Percentiles rank a stretch among this genome's conserved stretches.
Conservation (phyloP, 2,113 vertebrate species). For the Bombycilla garrulus region DNA sequence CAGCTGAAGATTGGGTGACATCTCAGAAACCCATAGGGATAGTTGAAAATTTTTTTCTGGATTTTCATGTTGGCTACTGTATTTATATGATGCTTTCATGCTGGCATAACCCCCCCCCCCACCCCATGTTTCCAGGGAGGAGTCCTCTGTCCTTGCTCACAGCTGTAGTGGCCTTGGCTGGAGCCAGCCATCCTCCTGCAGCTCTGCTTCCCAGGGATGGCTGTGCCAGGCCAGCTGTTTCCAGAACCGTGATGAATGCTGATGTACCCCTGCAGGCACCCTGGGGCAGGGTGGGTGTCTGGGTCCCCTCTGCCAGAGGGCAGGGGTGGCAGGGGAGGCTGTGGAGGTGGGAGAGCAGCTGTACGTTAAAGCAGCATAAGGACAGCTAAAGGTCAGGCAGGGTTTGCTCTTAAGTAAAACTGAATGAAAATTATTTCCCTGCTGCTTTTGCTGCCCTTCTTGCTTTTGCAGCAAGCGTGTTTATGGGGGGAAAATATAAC, state of each 20-base stretch:
- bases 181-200: neutral
- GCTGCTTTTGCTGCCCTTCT: neutral
- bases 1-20: neutral
- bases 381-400: neutral
- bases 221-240: neutral
- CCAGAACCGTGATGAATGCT: neutral
- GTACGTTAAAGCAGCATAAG: neutral
- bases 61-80: neutral
- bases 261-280: rapidly evolving
- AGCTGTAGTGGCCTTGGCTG: neutral
- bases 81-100: neutral
- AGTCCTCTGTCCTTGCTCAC: neutral
- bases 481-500: neutral
- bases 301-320: neutral
- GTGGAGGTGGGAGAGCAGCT: neutral
- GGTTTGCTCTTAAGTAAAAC: neutral
- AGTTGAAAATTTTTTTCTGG: neutral
- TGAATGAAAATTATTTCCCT: neutral
- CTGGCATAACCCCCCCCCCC: neutral
- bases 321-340: neutral
- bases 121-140: neutral
- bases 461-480: rapidly evolving
- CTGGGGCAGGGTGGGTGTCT: neutral
- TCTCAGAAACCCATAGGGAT: neutral
- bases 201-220: neutral